Evolutionary conservation across 2,888 invertebrate species (phyloP).

Genomic region (Coecobrya sp.): DNA sequence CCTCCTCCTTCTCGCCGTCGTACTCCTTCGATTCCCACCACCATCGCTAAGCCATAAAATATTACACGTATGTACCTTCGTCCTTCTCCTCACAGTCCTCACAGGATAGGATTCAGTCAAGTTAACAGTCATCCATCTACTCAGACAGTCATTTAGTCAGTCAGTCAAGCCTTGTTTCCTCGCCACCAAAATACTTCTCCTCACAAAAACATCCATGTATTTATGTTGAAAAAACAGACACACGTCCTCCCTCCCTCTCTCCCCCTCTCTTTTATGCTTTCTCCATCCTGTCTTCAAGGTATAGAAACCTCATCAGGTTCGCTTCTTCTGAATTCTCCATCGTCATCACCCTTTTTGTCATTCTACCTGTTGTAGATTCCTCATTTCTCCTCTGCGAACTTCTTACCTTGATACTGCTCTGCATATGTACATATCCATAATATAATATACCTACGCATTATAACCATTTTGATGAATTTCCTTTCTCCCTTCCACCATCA

Average conservation of each 20-base stretch:
- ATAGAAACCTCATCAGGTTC: neutral
- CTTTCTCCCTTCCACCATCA: neutral
- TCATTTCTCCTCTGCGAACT: neutral
- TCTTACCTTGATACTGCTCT: neutral
- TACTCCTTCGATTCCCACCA: slow-evolving; percentile 32
- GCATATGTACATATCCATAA: too few relatives aligned
- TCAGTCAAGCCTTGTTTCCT: neutral
- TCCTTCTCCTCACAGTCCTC: neutral
- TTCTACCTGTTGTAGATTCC: neutral
- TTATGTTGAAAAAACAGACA: neutral
- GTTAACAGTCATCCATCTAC: slow-evolving; percentile 13
- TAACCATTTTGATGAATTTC: neutral
- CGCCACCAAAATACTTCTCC: neutral
- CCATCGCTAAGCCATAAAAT: neutral
- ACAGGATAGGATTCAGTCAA: neutral
- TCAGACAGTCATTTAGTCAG: slow-evolving; percentile 17
- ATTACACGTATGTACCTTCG: neutral
- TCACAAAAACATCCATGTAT: neutral
- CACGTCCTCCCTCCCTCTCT: neutral
- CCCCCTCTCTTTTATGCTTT: neutral
- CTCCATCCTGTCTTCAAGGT: neutral
- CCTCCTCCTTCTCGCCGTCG: slow-evolving; percentile 13
- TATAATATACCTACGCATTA: too few relatives aligned
- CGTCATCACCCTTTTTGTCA: neutral
- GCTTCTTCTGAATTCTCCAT: neutral